Evolutionary conservation across 1,140 invertebrate species (phyloP).

Genomic region (Aphelinus atriplicis): DNA sequence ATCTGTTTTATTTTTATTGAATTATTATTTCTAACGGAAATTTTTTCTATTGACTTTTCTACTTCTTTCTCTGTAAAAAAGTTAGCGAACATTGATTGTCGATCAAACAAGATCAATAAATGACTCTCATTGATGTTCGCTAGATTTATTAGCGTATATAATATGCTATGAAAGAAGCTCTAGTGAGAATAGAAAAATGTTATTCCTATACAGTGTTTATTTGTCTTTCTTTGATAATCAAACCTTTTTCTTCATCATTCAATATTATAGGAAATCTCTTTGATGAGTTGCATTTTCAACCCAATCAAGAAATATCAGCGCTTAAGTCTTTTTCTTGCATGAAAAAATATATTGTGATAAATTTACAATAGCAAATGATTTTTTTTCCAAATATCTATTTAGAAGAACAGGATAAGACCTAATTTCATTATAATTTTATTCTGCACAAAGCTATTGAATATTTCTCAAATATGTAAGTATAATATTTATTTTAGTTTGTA

Average conservation of each 20-base stretch:
- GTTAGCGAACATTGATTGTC: slow-evolving; percentile 22
- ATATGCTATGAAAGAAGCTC: slow-evolving; percentile 20
- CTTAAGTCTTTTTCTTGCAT: too few relatives aligned
- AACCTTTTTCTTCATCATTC: background rate
- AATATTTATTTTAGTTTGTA: background rate
- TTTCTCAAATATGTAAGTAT: background rate
- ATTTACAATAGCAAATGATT: too few relatives aligned
- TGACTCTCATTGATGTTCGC: slow-evolving; percentile 7
- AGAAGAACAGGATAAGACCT: too few relatives aligned
- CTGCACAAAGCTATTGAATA: background rate
- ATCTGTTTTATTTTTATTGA: too few relatives aligned
- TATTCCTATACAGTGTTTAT: slow-evolving; percentile 9
- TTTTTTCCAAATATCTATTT: too few relatives aligned
- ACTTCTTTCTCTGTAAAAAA: slow-evolving; percentile 26
- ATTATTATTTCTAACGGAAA: background rate
- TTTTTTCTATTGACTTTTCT: slow-evolving; percentile 27
- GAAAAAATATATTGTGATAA: too few relatives aligned
- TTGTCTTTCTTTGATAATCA: slow-evolving; percentile 3
- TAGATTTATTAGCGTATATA: slow-evolving; percentile 14
- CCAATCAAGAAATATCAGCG: too few relatives aligned
- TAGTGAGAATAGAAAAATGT: slow-evolving; percentile 17
- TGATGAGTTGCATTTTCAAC: too few relatives aligned
- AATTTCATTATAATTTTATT: too few relatives aligned
- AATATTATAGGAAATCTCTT: too few relatives aligned
- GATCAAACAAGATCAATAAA: slow-evolving; percentile 15